Evolutionary conservation across 2,797 vertebrate genomes (phyloP), one percentile per base, ranked within the genome.

Genomic region (Bufotes viridis): DNA sequence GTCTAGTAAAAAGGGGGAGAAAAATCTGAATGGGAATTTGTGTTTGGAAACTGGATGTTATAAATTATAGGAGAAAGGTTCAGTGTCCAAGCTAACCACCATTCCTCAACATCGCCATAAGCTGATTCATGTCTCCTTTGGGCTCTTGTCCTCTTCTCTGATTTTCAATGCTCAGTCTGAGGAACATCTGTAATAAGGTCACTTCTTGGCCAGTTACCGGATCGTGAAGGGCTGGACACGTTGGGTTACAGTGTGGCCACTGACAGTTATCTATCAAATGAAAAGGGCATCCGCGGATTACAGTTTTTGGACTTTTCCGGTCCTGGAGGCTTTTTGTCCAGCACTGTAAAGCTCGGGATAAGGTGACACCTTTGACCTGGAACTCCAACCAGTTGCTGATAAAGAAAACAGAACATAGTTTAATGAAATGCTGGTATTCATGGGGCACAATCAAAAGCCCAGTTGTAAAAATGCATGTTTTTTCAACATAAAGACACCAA

Each of bases 211-310:
- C 94, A 14, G 95, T 96, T 90, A 93, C 93, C 90, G 91, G 94
- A 88, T 96, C 95, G 58, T 96, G 93, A 90, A 97, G 92, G 20
- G 94, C 92, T 0, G 96, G 96, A 89, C 96, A 97, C 78, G 95
- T 96, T 81, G 96, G 96, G 92, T 97, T 97, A 91, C 96, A 97
- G 90, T 97, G 96, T 26, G 96, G 96, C 95, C 92, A 94, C 63
- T 95, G 96, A 90, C 96, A 97, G 86, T 91, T 94, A 91, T 97
- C 96, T 53, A 97, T 91, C 79, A 97, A 92, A 91, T 96, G 94
- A 90, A 95, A 96, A 81, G 96, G 95, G 84, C 96, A 97, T 22
- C 96, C 95, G 92, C 95, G 96, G 17, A 94, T 85, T 0, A 93
- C 91, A 0, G 93, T 94, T 90, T 93, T 95, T 91, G 94, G 95